Base-by-base conservation (phyloP, 2,113 vertebrate genomes). In the Cyprinodon brontotheroides region DNA sequence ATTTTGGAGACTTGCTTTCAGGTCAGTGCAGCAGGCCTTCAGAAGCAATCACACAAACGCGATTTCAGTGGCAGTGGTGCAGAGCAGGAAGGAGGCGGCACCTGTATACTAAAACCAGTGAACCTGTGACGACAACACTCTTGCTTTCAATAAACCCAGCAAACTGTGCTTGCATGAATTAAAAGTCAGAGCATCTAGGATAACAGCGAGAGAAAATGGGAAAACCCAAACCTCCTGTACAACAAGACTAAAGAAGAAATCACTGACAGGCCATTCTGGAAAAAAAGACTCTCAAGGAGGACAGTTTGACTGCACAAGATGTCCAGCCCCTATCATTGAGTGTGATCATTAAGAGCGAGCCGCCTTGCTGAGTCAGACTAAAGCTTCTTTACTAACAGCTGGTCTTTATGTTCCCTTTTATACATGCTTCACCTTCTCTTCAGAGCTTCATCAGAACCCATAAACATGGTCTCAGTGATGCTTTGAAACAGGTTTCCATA, bases 1-100 rank as follows among this genome's bases (percentile, higher is more conserved):
- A 92, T 91, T 92, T 92, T 89, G n/a, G 70, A 81, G 86, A 89
- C 85, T 86, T 88, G 79, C 90, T 93, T n/a, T 89, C 89, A 92
- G 88, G 89, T 87, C 88, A 82, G 83, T 74, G n/a, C n/a, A n/a
- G 84, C 83, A 83, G 86, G 83, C 85, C 89, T 91, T 93, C 92
- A 87, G 79, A 62, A 81, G 84, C 83, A n/a, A 90, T 93, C 88
- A 92, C 81, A 91, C 86, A 77, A 89, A 82, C 90, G 84, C 86
- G n/a, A 76, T 87, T 87, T 92, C 80, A 87, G 79, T 72, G 79
- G 90, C 84, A 86, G 78, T 74, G 87, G 84, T 48, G 74, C 81
- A 86, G 83, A 82, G 81, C 70, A 66, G 75, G 72, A 75, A 73
- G 66, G 75, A 78, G 87, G 83, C 48, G 76, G 81, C 64, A 29